Conservation (phyloP, 2,113 vertebrate genomes). For the Callopanchax toddi region DNA sequence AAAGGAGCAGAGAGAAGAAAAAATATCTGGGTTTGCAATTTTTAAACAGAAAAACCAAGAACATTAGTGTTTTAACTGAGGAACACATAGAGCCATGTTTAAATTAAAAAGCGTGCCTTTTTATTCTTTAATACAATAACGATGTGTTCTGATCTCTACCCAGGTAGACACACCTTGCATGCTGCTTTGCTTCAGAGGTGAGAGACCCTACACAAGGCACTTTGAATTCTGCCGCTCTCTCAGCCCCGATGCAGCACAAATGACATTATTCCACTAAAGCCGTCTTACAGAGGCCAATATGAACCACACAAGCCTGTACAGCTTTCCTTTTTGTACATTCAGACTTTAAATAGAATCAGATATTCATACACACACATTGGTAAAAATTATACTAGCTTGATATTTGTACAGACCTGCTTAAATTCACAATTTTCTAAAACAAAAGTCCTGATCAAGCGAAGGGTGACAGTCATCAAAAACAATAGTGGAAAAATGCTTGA, state of each 20-base stretch:
- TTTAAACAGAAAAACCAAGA: not conserved
- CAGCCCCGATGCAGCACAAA: constrained; percentile 65
- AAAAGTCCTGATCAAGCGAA: constrained; percentile 43
- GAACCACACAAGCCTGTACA: constrained; percentile 58
- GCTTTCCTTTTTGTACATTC: constrained; percentile 74
- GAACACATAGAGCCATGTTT: constrained; percentile 53
- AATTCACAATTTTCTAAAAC: constrained; percentile 58
- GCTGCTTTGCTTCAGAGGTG: constrained; percentile 71
- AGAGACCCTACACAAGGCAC: constrained; percentile 83
- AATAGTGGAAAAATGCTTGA: constrained; percentile 25
- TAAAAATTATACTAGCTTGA: constrained; percentile 77
- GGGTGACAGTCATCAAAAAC: constrained; percentile 36
- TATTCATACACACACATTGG: constrained; percentile 71
- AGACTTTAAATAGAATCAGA: constrained; percentile 76
- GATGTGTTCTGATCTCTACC: constrained; percentile 41
- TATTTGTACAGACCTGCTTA: constrained; percentile 74
- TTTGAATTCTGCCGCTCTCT: constrained; percentile 74
- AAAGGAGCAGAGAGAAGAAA: no score
- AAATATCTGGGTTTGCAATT: no score
- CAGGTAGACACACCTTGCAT: constrained; percentile 65
- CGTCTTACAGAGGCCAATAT: constrained; percentile 50
- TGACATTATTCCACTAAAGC: constrained; percentile 60
- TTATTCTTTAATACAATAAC: constrained; percentile 65
- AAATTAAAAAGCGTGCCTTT: constrained; percentile 83
- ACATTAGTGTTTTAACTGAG: not conserved